These are phyloP conservation scores for Rhimphoctona megacephalus DNA, from an alignment of 2,888 invertebrate species.

Conservation along the genomic window DNA sequence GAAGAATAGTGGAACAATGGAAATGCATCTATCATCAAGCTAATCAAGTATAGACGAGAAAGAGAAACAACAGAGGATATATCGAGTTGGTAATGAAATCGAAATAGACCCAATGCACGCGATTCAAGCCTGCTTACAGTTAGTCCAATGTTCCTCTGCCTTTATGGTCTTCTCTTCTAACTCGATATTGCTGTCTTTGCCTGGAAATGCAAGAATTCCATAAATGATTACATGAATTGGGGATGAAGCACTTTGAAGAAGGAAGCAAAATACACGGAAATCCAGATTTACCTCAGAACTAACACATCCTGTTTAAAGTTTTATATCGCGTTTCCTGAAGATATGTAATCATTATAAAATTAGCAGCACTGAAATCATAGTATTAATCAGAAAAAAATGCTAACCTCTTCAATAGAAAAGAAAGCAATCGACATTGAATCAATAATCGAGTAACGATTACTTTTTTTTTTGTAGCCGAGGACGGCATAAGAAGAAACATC, in stretches of 20 bases:
- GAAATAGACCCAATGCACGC: constrained; percentile 66
- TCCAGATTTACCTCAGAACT: constrained; percentile 52
- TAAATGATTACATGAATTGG: constrained; percentile 50
- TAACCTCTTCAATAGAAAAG: not conserved
- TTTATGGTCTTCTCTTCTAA: constrained; percentile 14
- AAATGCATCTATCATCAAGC: not conserved
- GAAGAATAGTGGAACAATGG: constrained; percentile 3
- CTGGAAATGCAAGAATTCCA: constrained; percentile 58
- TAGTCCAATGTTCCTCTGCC: constrained; percentile 5
- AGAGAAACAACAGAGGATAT: constrained; percentile 29
- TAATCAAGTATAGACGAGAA: constrained; percentile 16
- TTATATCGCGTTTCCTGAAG: constrained; percentile 15
- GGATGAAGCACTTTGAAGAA: not conserved
- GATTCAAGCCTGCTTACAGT: constrained; percentile 50
- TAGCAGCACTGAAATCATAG: not conserved
- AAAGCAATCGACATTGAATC: not conserved
- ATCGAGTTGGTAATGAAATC: constrained; percentile 61
- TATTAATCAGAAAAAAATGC: not conserved
- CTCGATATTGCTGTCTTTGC: constrained; percentile 4
- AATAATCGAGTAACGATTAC: not conserved
- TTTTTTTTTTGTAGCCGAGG: not conserved
- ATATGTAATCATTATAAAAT: not conserved
- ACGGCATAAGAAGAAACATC: not conserved
- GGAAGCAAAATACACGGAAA: constrained; percentile 18
- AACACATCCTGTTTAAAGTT: constrained; percentile 42